A percentile compares a stretch with the other conserved stretches of the same genome.
Evolutionary conservation across 2,888 invertebrate genomes (phyloP).

Genomic region (Drosophila picticornis): DNA sequence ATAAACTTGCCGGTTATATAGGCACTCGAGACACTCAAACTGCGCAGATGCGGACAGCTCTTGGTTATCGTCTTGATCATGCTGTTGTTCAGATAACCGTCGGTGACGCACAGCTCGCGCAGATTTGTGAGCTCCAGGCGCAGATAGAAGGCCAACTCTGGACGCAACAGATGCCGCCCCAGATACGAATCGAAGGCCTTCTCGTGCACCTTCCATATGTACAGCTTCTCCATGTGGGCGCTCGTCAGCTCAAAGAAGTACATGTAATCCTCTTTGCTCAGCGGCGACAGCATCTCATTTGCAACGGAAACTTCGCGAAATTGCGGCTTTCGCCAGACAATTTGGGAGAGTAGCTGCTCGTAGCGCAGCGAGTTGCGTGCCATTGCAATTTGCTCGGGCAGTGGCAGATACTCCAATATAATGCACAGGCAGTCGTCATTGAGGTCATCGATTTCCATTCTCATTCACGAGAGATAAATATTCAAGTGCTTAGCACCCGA

Average conservation of each 20-base stretch:
- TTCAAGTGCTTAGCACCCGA: conserved; percentile 4
- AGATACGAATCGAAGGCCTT: conserved; percentile 65
- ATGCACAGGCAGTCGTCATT: conserved; percentile 66
- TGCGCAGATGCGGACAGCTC: conserved; percentile 51
- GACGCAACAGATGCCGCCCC: conserved; percentile 58
- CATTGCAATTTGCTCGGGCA: conserved; percentile 65
- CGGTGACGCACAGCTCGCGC: conserved; percentile 62
- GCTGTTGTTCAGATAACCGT: conserved; percentile 65
- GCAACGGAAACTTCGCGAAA: conserved; percentile 66
- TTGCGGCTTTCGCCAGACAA: conserved; percentile 62
- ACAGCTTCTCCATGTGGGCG: conserved; percentile 61
- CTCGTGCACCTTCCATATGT: conserved; percentile 70
- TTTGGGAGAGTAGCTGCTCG: conserved; percentile 49
- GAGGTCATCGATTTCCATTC: conserved; percentile 57
- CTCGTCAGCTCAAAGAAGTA: conserved; percentile 66
- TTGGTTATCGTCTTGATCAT: conserved; percentile 62
- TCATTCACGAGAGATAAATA: conserved; percentile 28
- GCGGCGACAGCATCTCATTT: conserved; percentile 52
- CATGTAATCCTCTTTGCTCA: conserved; percentile 64
- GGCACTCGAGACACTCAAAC: conserved; percentile 64
- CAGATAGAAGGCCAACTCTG: conserved; percentile 62
- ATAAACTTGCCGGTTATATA: conserved; percentile 67
- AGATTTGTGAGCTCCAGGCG: conserved; percentile 56
- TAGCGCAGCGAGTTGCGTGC: conserved; percentile 58
- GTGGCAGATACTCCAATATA: conserved; percentile 60